phyloP scores from a whole-genome alignment of 2,113 vertebrate genomes.

The Nothoprocta pentlandii region DNA sequence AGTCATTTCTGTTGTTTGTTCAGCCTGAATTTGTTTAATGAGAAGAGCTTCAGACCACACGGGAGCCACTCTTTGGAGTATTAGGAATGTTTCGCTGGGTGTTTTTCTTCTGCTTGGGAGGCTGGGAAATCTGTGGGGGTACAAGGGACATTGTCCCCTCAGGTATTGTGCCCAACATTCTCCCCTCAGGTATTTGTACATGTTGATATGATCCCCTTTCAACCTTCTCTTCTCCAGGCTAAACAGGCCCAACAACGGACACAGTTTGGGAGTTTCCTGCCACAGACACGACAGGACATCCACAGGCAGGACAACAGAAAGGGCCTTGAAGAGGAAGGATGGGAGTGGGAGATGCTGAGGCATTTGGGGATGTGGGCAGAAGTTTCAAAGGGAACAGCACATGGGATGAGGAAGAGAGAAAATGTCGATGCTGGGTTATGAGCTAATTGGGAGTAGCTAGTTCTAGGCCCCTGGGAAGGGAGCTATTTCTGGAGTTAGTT shows the following conservation, averaged over 20 bases:
- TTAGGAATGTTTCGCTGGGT: background rate
- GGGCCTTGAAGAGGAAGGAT: background rate
- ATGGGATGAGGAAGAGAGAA: background rate
- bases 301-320: background rate
- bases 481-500: background rate
- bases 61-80: background rate
- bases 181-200: too few species aligned
- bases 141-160: background rate
- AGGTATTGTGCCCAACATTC: too few species aligned
- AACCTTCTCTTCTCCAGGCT: too few species aligned
- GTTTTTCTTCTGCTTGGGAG: background rate
- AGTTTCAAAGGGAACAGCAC: background rate
- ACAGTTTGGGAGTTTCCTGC: background rate
- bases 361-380: background rate
- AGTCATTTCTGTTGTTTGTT: background rate
- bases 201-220: too few species aligned
- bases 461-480: background rate
- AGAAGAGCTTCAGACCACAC: background rate
- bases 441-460: background rate
- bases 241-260: too few species aligned
- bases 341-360: background rate
- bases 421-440: rapidly evolving
- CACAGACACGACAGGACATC: background rate
- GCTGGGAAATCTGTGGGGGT: background rate
- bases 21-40: background rate